phyloP scores from a whole-genome alignment of 1,140 invertebrate species.

The Lucilia sericata region DNA sequence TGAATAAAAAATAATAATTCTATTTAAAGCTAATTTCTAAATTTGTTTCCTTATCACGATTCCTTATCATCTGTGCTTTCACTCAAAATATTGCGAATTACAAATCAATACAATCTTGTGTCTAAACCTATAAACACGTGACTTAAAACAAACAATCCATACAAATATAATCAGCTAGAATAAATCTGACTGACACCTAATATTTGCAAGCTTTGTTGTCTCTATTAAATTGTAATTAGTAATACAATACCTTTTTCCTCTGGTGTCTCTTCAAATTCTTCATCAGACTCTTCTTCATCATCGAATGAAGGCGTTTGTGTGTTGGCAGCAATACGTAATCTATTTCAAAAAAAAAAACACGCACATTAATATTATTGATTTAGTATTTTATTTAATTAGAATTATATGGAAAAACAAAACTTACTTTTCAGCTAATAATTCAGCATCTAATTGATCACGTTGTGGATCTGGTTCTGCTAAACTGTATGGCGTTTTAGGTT shows the following conservation, averaged over 20 bases:
- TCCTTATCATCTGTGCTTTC: too few relatives aligned
- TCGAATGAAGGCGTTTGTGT: slow-evolving; percentile 68
- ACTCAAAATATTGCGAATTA: too few relatives aligned
- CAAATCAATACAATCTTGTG: too few relatives aligned
- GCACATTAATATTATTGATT: neutral
- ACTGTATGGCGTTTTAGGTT: slow-evolving; percentile 96
- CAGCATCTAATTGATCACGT: slow-evolving; percentile 81
- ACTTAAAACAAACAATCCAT: too few relatives aligned
- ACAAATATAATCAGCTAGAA: too few relatives aligned
- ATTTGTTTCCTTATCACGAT: too few relatives aligned
- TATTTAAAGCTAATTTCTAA: too few relatives aligned
- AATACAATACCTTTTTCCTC: slow-evolving; percentile 69
- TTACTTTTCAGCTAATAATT: slow-evolving; percentile 80
- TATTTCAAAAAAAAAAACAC: slow-evolving; percentile 53
- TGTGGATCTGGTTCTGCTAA: slow-evolving; percentile 79
- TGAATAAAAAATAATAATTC: too few relatives aligned
- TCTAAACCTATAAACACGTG: too few relatives aligned
- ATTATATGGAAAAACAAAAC: neutral
- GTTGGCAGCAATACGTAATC: slow-evolving; percentile 68
- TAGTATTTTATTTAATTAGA: neutral
- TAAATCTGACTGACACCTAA: too few relatives aligned
- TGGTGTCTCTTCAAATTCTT: slow-evolving; percentile 75
- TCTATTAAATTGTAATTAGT: neutral
- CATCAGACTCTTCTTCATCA: slow-evolving; percentile 73
- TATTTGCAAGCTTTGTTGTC: too few relatives aligned